Base-by-base conservation (phyloP, 2,888 invertebrate species). In the Apomyelois bistriatella region DNA sequence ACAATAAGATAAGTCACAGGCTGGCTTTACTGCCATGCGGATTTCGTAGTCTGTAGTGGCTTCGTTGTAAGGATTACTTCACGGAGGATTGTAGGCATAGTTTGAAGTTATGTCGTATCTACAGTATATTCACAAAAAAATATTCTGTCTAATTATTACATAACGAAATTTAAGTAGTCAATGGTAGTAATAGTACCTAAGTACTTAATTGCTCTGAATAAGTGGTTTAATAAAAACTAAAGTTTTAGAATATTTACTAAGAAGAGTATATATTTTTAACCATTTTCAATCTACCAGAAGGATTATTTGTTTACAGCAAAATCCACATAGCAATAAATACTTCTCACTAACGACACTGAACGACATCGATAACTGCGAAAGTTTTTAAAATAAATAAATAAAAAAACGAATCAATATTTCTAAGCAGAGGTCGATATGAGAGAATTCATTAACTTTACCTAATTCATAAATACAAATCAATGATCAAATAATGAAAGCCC, bases 311-410 rank as follows among this genome's bases (percentile, higher is more conserved):
- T 9, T 7, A 10, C 32, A 32, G 8, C 9, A 7, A 32, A 32
- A 46, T 32, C 46, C 32, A 16, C 46, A 46, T 46, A 1, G 15
- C 32, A 46, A 46, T 46, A 46, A 46, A 16, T 8, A 9, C 32
- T 7, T 64, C 65, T 75, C 76, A 79, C 70, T 61, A 56, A 57
- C 62, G 62, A 59, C 75, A 83, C 79, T 66, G 58, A 65, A 83
- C 83, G 64, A 80, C 79, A 82, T 62, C 61, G 59, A 66, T 68
- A 58, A 46, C 58, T 59, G 52, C 57, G 40, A 56, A 59, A 59
- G 53, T 56, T 58, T 53, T 57, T 53, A 43, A 58, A 60, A 56
- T 55, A 37, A 42, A 42, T 8, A 36, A 30, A 32, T 7, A 32
- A 28, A 28, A 28, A 36, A 37, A 10, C 17, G 9, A 36, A 48